phyloP scores from a whole-genome alignment of 53 echinoderm and acorn worm species.

The Antedon mediterranea region DNA sequence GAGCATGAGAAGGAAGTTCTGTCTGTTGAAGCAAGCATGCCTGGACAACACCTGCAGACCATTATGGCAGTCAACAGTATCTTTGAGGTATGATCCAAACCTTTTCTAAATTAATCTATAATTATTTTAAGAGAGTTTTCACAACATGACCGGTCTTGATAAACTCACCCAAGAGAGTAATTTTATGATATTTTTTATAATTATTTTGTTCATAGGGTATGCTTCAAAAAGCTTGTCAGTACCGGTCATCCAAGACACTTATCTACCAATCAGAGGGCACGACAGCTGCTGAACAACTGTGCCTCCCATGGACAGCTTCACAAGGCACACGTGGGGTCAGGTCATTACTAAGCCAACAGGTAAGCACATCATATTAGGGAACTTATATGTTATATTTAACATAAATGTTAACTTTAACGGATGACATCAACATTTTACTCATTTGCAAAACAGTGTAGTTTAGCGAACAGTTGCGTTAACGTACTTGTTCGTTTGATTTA shows the following conservation, averaged over 20 bases:
- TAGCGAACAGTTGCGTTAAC: too few species aligned
- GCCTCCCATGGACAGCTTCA: constrained; percentile 73
- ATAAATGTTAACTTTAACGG: too few species aligned
- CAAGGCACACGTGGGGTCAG: constrained; percentile 66
- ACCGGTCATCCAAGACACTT: constrained; percentile 57
- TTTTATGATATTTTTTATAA: too few species aligned
- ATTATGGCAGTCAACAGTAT: constrained; percentile 64
- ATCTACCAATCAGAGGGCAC: constrained; percentile 50
- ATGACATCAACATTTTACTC: too few species aligned
- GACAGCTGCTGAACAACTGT: constrained; percentile 15
- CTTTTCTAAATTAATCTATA: too few species aligned
- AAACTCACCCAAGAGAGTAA: too few species aligned
- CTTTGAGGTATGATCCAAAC: constrained; percentile 30
- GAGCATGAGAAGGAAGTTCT: constrained; percentile 74
- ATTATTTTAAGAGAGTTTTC: too few species aligned
- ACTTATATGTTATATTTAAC: too few species aligned
- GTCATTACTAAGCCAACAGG: constrained; percentile 54
- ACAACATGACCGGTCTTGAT: too few species aligned
- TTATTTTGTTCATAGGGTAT: constrained; percentile 32
- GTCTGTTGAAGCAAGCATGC: constrained; percentile 37
- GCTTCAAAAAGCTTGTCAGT: constrained; percentile 81
- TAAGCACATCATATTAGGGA: constrained; percentile 11
- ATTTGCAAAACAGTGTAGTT: too few species aligned
- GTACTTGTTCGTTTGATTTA: too few species aligned
- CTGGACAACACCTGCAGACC: constrained; percentile 54